Evolutionary conservation across 2,888 invertebrate species (phyloP), one percentile per base, ranked within the genome.

Genomic region (Herminia tarsipennalis): DNA sequence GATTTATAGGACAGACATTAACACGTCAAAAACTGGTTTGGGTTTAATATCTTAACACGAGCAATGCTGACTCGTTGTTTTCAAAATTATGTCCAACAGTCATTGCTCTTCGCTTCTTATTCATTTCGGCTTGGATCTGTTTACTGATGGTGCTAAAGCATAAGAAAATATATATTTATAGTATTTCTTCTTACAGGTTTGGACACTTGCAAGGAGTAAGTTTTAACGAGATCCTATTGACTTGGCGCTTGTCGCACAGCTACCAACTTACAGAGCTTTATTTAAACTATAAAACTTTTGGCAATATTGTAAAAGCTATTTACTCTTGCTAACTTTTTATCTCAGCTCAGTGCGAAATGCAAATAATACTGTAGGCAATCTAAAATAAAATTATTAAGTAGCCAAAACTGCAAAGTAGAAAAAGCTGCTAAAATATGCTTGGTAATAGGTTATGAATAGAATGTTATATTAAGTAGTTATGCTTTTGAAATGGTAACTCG

Each of bases 181-280:
- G n/a, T 39, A 46, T 59, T 56, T 12, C 43, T 29, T 48, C 37
- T 49, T 27, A 27, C 34, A 64, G 72, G 71, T 72, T 76, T 56
- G 55, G 77, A 67, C 61, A 73, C 65, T 69, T 63, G 51, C 57
- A 55, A 49, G 50, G 70, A 50, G 39, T 47, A 83, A 83, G 69
- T 84, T 84, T 81, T 83, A 84, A 84, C 78, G 81, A 83, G 82
- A 63, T 73, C 67, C 73, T 78, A 83, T 86, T 84, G 83, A 86
- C 76, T 82, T 70, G 68, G 57, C 65, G 70, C 75, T 78, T 75
- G 75, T 77, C 73, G 73, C 59, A 50, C 60, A 68, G 60, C 67
- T 69, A 63, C 65, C 60, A 71, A 77, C 77, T 82, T 76, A 75
- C 74, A 80, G 77, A 79, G 81, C 76, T 70, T 77, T 76, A 73